Percentiles rank a stretch among this genome's conserved stretches.
phyloP scores from a whole-genome alignment of 1,140 invertebrate species.

The Neodiprion lecontei region DNA sequence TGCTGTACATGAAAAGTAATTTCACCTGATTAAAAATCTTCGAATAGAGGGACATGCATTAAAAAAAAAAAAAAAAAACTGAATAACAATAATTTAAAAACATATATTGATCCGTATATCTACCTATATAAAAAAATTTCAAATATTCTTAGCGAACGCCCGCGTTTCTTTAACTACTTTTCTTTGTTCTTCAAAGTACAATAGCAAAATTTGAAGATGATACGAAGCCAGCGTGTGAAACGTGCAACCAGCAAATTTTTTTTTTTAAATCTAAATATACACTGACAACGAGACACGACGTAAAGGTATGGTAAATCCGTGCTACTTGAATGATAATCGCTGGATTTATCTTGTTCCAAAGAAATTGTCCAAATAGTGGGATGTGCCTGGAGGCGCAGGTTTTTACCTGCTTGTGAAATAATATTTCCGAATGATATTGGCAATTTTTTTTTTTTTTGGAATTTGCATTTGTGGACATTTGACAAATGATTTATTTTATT shows the following conservation, averaged over 20 bases:
- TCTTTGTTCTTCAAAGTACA: neutral
- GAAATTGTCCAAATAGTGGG: neutral
- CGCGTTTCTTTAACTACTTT: neutral
- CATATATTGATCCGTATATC: neutral
- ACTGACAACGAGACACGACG: neutral
- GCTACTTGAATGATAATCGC: neutral
- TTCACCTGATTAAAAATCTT: neutral
- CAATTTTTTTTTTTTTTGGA: neutral
- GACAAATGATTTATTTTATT: neutral
- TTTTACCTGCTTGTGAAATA: neutral
- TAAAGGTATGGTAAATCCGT: neutral
- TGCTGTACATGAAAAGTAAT: neutral
- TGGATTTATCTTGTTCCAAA: neutral
- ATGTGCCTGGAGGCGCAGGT: neutral
- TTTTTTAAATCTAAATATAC: neutral
- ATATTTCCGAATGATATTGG: neutral
- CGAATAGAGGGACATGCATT: neutral
- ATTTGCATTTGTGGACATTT: neutral
- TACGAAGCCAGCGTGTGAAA: too few species aligned
- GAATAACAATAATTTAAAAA: neutral
- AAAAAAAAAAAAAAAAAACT: neutral
- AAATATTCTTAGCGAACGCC: conserved; percentile 1
- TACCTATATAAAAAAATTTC: neutral
- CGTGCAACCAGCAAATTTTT: neutral
- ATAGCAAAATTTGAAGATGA: too few species aligned